Base-by-base conservation (phyloP, 2,888 invertebrate species). In the Eremobia ochroleuca region DNA sequence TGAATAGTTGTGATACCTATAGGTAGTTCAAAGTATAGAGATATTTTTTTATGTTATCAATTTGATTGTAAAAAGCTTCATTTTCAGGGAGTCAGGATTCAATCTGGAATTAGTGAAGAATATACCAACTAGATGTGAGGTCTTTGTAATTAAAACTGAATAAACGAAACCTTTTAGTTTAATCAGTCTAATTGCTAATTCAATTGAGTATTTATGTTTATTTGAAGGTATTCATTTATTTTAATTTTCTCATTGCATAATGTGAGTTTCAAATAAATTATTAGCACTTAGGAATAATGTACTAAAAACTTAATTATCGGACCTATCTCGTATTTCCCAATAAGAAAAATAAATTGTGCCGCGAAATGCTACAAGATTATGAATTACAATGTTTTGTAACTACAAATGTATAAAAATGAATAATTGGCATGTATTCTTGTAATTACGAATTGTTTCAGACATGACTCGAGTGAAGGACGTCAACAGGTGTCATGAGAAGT, bases 401-500 rank as follows among this genome's bases (percentile, higher is more conserved):
- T 66, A 76, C 59, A 78, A 76, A 70, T 80, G 66, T 65, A 82
- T 79, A 74, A 80, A 81, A 82, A 87, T 83, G 76, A 83, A 81
- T 83, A 80, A 87, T 87, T 88, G 87, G 88, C 87, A 87, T 85
- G 84, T 85, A 83, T 85, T 83, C 77, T 80, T 71, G 82, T 87
- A 88, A 90, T 90, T 85, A 87, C 72, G 77, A 89, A 86, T 85
- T 87, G 83, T 85, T 85, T 80, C 77, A 78, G 77, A 81, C 71
- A 84, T 86, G 87, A 90, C 87, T 89, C 81, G 83, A 76, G 74
- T 92, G 92, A 93, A 93, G 91, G 93, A 94, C 92, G 91, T 91
- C 92, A 94, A 94, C 95, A 95, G 95, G 94, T 96, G 95, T 93
- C 92, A 92, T 88, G 83, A 90, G 85, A 88, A 89, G 86, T 88